These are phyloP conservation scores for Cherax destructor DNA, from an alignment of 1,140 invertebrate genomes.

Conservation along the genomic window DNA sequence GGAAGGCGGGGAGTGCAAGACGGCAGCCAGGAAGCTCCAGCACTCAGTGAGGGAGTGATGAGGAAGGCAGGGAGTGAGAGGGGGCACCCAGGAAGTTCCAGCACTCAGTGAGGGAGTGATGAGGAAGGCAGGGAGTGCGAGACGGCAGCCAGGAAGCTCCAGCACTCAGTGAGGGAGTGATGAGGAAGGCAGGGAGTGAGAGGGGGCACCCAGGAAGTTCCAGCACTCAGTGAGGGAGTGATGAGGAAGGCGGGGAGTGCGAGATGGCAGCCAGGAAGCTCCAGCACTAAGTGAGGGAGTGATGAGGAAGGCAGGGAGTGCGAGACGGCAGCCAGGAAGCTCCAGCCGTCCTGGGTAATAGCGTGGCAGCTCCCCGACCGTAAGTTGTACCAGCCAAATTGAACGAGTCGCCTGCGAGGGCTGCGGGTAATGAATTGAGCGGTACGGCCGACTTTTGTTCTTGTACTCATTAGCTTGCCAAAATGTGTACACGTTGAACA, in stretches of 20 bases:
- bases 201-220: not conserved
- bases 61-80: not conserved
- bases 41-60: no score
- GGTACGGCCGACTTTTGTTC: conserved; percentile 21
- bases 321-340: not conserved
- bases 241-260: not conserved
- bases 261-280: not conserved
- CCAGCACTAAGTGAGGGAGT: not conserved
- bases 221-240: not conserved
- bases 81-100: not conserved
- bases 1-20: not conserved
- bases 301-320: not conserved
- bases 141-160: not conserved
- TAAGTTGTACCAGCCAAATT: conserved; percentile 14
- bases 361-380: not conserved
- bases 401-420: conserved; percentile 2
- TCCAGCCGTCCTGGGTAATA: not conserved
- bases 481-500: conserved; percentile 23
- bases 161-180: no score
- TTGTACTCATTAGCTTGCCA: conserved; percentile 25
- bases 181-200: not conserved
- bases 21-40: not conserved
- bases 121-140: not conserved
- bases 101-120: not conserved
- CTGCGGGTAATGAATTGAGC: conserved; percentile 25